phyloP scores from a whole-genome alignment of 2,113 vertebrate species.

The Stercorarius parasiticus region DNA sequence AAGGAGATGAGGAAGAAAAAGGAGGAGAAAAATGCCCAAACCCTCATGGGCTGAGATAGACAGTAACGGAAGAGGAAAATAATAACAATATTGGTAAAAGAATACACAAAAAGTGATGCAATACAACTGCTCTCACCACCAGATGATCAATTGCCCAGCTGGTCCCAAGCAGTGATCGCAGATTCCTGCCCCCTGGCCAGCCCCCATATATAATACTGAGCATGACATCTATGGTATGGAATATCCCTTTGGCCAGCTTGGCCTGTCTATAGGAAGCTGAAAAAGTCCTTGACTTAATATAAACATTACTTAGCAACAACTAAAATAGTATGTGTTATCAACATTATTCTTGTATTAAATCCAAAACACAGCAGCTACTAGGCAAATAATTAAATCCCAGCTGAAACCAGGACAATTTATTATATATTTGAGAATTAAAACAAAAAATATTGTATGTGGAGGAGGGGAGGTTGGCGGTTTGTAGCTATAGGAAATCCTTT shows the following conservation, averaged over 20 bases:
- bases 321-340: neutral
- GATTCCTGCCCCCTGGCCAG: neutral
- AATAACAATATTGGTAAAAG: neutral
- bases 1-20: neutral
- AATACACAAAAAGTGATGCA: neutral
- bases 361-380: neutral
- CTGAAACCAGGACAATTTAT: neutral
- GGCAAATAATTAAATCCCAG: neutral
- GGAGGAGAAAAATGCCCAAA: neutral
- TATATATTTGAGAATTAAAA: neutral
- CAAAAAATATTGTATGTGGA: neutral
- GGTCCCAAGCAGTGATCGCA: too few species aligned
- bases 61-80: neutral
- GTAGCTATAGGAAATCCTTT: neutral
- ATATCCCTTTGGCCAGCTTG: neutral
- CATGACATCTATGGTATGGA: neutral
- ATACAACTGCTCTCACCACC: neutral
- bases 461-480: neutral
- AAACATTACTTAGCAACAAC: neutral
- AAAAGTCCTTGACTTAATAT: neutral
- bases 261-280: neutral
- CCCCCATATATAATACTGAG: neutral
- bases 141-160: neutral
- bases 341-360: neutral
- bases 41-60: neutral